phyloP scores from a whole-genome alignment of 2,113 vertebrate genomes.

The Eulacestoma nigropectus region DNA sequence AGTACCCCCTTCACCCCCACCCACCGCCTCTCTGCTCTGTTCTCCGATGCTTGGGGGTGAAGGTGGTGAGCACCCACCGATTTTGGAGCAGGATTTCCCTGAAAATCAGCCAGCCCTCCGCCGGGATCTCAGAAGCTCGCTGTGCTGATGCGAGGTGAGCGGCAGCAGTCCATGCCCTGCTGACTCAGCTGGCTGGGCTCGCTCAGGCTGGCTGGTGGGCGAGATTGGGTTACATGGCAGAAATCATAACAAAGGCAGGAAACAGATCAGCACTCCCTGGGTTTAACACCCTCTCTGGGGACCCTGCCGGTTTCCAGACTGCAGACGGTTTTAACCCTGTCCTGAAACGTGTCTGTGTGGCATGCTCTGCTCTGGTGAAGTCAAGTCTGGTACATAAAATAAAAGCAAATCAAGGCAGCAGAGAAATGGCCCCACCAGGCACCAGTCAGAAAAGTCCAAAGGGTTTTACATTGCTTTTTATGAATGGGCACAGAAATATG shows the following conservation, averaged over 20 bases:
- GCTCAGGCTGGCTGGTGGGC: slow-evolving; percentile 59
- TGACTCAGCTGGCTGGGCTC: slow-evolving; percentile 81
- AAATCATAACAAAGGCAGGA: slow-evolving; percentile 95
- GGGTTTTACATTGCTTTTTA: neutral
- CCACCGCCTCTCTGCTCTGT: neutral
- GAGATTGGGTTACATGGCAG: slow-evolving; percentile 78
- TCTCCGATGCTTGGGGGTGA: neutral
- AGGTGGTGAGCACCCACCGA: neutral
- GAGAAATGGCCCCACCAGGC: neutral
- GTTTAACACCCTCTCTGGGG: slow-evolving; percentile 73
- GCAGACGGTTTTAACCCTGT: slow-evolving; percentile 76
- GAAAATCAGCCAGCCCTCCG: neutral
- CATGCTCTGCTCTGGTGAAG: slow-evolving; percentile 1
- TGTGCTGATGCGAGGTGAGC: neutral
- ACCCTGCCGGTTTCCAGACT: slow-evolving; percentile 60
- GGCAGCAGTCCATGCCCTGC: slow-evolving; percentile 67
- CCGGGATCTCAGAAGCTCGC: neutral
- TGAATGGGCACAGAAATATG: neutral
- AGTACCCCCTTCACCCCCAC: neutral
- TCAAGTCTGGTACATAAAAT: neutral
- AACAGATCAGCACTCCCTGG: slow-evolving; percentile 83
- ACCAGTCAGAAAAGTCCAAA: accelerated
- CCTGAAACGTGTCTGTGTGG: slow-evolving; percentile 26
- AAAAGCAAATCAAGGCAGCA: neutral
- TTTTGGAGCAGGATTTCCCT: neutral